Evolutionary conservation across 2,113 vertebrate species (phyloP), one percentile per base, ranked within the genome.

Genomic region (Nothoprocta pentlandii): DNA sequence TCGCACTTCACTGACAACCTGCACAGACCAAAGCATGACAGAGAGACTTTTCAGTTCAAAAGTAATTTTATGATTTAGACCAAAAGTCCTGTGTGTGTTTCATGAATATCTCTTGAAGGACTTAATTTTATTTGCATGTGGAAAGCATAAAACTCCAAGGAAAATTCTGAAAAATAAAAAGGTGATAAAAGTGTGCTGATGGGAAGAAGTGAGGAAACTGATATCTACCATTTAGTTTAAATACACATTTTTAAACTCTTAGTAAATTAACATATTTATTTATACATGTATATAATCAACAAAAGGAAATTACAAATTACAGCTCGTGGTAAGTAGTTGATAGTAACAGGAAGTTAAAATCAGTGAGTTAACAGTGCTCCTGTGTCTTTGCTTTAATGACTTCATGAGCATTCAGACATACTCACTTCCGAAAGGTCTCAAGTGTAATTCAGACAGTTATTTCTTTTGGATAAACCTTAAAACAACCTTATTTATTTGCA

Each of bases 261-360:
- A 58, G 8, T 32, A 83, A 77, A 54, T 77, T 85, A 90, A 67
- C 68, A 74, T 2, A 0, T 77, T 81, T 77, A 23, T 61, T 28
- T 66, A n/a, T 73, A 46, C 8, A 32, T 42, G 10, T 46, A 36
- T 54, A 34, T 46, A 74, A 80, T 68, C 34, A 93, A 56, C 25
- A 68, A 12, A 25, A 94, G 87, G 51, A 90, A 95, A 93, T 76
- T 83, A 83, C 80, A 86, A 86, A 92, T 95, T 94, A 71, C 25
- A 84, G 32, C 41, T 58, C 17, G 41, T 59, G 83, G 19, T 64
- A 90, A 78, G 58, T 8, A 85, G 51, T 2, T 86, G 53, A 78
- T 78, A 4, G 1, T 23, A 30, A 83, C 64, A 84, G 73, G 92
- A 90, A 49, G 42, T 78, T 80, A 44, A 94, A 93, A 74, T 1